These are phyloP conservation scores for Petaurus breviceps DNA, from an alignment of 2,113 vertebrate genomes.

Conservation along the genomic window DNA sequence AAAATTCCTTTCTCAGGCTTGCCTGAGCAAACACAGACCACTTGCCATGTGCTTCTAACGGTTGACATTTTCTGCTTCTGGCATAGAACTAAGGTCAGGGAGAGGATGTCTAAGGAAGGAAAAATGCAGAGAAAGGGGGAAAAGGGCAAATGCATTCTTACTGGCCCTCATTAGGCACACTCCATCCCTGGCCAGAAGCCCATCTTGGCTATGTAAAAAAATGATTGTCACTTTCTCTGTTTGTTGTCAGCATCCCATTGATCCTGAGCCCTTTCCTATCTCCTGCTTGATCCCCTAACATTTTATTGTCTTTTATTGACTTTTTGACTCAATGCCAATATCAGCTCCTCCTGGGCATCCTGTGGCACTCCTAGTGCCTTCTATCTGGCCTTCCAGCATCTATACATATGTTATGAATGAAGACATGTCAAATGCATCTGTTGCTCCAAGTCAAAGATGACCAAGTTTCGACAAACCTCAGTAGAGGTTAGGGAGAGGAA, in stretches of 20 bases:
- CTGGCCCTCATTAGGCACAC: background rate
- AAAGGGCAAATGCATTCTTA: background rate
- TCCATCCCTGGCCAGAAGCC: background rate
- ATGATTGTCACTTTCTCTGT: background rate
- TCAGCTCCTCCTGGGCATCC: background rate
- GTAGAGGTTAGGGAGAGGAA: background rate
- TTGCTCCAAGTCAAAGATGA: background rate
- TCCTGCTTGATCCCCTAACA: background rate
- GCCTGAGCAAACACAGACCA: background rate
- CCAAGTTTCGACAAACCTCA: background rate
- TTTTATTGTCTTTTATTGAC: too few species aligned
- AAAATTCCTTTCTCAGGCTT: background rate
- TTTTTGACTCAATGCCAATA: background rate
- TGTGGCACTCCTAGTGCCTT: background rate
- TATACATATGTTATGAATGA: background rate
- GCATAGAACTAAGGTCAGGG: background rate
- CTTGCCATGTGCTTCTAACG: background rate
- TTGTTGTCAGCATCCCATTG: background rate
- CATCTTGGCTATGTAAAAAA: background rate
- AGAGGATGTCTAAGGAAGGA: background rate
- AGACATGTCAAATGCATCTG: background rate
- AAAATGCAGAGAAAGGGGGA: background rate
- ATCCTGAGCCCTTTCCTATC: background rate
- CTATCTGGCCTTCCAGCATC: background rate
- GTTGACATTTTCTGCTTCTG: background rate